Percentiles rank a stretch among this genome's conserved stretches.
Evolutionary conservation across 2,113 vertebrate genomes (phyloP).

Genomic region (Synchiropus splendidus): DNA sequence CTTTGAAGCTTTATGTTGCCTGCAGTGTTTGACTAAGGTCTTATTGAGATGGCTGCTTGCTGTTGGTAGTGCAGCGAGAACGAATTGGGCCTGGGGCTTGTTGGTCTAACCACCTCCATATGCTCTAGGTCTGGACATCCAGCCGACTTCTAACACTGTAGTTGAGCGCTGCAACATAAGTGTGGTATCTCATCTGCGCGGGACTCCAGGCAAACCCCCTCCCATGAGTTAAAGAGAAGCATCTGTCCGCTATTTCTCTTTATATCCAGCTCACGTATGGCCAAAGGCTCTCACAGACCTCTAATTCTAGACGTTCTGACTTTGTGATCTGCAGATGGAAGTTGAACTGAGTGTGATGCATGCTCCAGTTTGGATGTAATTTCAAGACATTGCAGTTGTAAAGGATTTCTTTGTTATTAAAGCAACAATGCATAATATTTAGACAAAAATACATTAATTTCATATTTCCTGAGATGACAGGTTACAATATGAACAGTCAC

Average conservation of each 20-base stretch:
- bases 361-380: too few relatives aligned
- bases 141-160: constrained; percentile 54
- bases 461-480: too few relatives aligned
- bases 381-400: too few relatives aligned
- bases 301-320: too few relatives aligned
- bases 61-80: constrained; percentile 31
- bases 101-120: constrained; percentile 56
- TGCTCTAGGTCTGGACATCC: constrained; percentile 53
- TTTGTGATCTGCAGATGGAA: too few relatives aligned
- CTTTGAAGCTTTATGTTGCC: constrained; percentile 51
- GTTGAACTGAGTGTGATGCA: too few relatives aligned
- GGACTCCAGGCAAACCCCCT: constrained; percentile 17
- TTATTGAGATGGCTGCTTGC: constrained; percentile 27
- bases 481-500: too few relatives aligned
- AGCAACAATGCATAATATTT: too few relatives aligned
- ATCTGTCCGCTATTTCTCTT: constrained; percentile 38
- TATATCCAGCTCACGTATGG: constrained; percentile 20
- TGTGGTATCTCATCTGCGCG: constrained; percentile 45
- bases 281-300: constrained; percentile 12
- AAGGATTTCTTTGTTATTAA: too few relatives aligned
- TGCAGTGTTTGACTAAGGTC: constrained; percentile 32
- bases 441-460: too few relatives aligned
- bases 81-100: constrained; percentile 32
- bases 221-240: constrained; percentile 33
- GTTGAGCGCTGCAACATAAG: constrained; percentile 46